These are phyloP conservation scores for Colletes gigas DNA, from an alignment of 1,140 invertebrate genomes.

Conservation along the genomic window DNA sequence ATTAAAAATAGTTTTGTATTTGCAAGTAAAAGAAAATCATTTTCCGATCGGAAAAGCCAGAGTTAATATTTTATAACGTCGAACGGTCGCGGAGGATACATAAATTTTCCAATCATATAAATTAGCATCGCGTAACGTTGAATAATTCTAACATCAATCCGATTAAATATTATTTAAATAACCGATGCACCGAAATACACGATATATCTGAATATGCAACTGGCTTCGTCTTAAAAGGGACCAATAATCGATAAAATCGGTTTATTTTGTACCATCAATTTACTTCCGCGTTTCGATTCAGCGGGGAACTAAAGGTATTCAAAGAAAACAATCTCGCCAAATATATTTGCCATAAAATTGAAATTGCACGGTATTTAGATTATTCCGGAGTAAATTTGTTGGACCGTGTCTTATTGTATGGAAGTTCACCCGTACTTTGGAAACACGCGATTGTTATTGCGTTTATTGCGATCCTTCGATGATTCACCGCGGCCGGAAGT, in stretches of 20 bases:
- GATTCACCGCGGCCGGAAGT: slow-evolving; percentile 15
- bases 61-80: background rate
- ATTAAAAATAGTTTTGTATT: background rate
- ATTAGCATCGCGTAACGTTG: background rate
- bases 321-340: background rate
- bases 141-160: background rate
- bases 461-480: slow-evolving; percentile 14
- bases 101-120: background rate
- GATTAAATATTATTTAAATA: background rate
- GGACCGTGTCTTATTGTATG: slow-evolving; percentile 1
- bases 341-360: background rate
- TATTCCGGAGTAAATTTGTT: slow-evolving; percentile 29
- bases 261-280: too few species aligned
- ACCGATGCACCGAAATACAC: too few species aligned
- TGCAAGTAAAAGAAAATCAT: background rate
- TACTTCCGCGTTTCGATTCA: too few species aligned
- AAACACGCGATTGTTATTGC: background rate
- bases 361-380: background rate
- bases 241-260: background rate
- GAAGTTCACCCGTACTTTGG: background rate
- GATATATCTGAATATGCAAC: too few species aligned
- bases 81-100: background rate
- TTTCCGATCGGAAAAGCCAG: background rate
- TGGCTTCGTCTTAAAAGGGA: too few species aligned
- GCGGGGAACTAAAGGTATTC: too few species aligned